Conservation (phyloP, 2,113 vertebrate genomes). For the Sander lucioperca region DNA sequence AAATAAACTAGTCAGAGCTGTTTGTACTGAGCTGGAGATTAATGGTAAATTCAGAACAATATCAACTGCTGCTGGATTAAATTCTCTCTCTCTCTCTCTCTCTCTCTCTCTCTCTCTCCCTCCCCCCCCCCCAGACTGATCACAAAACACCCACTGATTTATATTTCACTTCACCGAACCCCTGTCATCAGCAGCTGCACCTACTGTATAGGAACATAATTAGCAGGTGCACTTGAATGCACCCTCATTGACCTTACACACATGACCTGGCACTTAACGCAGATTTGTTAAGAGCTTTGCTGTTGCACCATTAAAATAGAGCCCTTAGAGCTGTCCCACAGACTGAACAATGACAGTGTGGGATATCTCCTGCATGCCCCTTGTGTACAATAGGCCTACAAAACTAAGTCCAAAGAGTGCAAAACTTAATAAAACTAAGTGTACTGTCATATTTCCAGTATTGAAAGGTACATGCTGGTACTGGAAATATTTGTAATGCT, state of each 20-base stretch:
- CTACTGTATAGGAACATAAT: background rate
- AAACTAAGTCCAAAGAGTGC: constrained; percentile 6
- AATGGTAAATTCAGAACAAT: too few relatives aligned
- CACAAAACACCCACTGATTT: too few relatives aligned
- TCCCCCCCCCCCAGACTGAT: too few relatives aligned
- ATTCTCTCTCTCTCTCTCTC: background rate
- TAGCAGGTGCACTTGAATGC: background rate
- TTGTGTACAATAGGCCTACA: background rate
- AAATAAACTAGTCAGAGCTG: background rate
- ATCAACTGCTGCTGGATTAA: too few relatives aligned
- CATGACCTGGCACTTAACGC: background rate
- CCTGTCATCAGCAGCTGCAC: too few relatives aligned
- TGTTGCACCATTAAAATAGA: background rate
- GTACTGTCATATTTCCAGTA: too few relatives aligned
- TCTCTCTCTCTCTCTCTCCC: background rate
- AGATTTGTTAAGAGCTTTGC: background rate
- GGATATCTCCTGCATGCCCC: constrained; percentile 3
- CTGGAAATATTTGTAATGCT: too few relatives aligned
- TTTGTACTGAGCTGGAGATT: too few relatives aligned
- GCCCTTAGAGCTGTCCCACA: background rate
- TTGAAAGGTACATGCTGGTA: too few relatives aligned
- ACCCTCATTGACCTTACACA: background rate
- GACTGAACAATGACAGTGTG: background rate
- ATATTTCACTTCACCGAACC: too few relatives aligned
- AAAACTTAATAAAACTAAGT: too few relatives aligned